phyloP scores from a whole-genome alignment of 2,113 vertebrate species.

The Scomber japonicus region DNA sequence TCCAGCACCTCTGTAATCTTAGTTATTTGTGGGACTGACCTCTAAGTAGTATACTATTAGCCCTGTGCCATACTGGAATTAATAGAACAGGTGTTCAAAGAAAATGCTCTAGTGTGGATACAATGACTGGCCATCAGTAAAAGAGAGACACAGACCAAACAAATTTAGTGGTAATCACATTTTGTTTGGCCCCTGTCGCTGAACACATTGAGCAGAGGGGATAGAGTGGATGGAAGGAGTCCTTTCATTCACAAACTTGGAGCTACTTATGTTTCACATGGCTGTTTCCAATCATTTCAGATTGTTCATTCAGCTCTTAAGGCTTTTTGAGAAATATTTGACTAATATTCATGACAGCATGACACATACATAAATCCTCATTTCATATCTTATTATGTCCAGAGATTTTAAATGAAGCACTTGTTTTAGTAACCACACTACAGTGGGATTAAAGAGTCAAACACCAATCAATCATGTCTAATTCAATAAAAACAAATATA shows the following conservation, averaged over 20 bases:
- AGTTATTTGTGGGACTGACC: neutral
- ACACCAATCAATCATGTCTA: neutral
- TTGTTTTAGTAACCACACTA: constrained; percentile 1
- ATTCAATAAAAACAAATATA: neutral
- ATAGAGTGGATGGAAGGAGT: neutral
- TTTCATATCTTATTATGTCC: neutral
- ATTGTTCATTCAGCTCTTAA: neutral
- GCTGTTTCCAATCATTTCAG: neutral
- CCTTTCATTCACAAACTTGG: neutral
- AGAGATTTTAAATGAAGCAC: neutral
- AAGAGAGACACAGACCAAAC: neutral
- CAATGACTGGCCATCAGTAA: neutral
- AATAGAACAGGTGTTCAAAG: too few species aligned
- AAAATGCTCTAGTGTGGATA: too few species aligned
- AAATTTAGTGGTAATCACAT: constrained; percentile 11
- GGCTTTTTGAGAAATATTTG: constrained; percentile 6
- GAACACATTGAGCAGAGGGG: constrained; percentile 1
- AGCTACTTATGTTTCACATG: constrained; percentile 12
- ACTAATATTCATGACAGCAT: constrained; percentile 29
- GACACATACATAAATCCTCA: neutral
- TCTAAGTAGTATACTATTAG: neutral
- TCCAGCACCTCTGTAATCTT: neutral
- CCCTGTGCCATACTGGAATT: too few species aligned
- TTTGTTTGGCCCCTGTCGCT: neutral
- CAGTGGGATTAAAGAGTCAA: constrained; percentile 18